A percentile compares a stretch with the other conserved stretches of the same genome.
Evolutionary conservation across 2,888 invertebrate species (phyloP).

Genomic region (Arrhopalites spinosus): DNA sequence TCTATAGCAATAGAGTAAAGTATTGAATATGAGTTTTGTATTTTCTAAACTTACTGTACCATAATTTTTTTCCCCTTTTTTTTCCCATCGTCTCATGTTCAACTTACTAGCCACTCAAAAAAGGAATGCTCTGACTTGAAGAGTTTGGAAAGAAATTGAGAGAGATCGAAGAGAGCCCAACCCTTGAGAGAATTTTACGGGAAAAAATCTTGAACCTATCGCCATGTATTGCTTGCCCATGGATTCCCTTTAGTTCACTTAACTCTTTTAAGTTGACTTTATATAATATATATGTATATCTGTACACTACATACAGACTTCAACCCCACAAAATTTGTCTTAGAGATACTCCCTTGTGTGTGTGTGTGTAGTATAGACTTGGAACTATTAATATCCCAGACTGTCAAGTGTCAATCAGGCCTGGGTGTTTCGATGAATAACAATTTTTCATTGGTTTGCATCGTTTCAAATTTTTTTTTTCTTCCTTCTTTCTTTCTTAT

Average conservation of each 20-base stretch:
- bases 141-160: slow-evolving; percentile 20
- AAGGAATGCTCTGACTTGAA: slow-evolving; percentile 29
- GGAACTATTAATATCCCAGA: slow-evolving; percentile 51
- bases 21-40: slow-evolving; percentile 17
- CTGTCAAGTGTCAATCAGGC: slow-evolving; percentile 52
- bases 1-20: too few species aligned
- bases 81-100: neutral
- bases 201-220: slow-evolving; percentile 34
- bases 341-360: neutral
- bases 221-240: slow-evolving; percentile 29
- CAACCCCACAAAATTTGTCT: too few species aligned
- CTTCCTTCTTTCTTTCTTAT: slow-evolving; percentile 14
- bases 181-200: slow-evolving; percentile 26
- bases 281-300: too few species aligned
- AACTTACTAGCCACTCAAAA: neutral
- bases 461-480: slow-evolving; percentile 34
- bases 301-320: too few species aligned
- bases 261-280: slow-evolving; percentile 3
- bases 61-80: too few species aligned
- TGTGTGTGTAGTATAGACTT: neutral
- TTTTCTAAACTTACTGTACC: too few species aligned
- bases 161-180: neutral
- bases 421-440: slow-evolving; percentile 51
- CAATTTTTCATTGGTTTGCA: slow-evolving; percentile 51
- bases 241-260: slow-evolving; percentile 18